A percentile compares a stretch with the other conserved stretches of the same genome.
phyloP scores from a whole-genome alignment of 2,797 vertebrate genomes.

The Dendrocincla tyrannina region DNA sequence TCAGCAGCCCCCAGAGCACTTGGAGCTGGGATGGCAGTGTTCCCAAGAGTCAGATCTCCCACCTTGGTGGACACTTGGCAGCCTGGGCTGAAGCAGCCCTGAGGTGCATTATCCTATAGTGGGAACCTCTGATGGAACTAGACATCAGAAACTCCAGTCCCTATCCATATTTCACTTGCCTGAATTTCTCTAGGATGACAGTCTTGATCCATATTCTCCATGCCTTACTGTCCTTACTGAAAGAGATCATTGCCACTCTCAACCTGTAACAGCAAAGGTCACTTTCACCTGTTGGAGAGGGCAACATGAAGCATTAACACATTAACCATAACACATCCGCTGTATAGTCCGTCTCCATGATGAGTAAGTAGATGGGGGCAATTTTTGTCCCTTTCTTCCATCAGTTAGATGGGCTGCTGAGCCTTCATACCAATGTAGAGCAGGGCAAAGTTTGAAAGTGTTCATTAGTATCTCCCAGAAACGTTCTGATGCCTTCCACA shows the following conservation, averaged over 20 bases:
- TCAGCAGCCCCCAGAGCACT: background rate
- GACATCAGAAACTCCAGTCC: background rate
- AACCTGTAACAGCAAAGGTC: background rate
- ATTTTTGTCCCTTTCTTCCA: background rate
- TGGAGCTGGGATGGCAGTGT: background rate
- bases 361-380: background rate
- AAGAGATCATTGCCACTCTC: background rate
- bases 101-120: background rate
- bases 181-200: background rate
- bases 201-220: background rate
- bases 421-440: background rate
- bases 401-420: background rate
- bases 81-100: background rate
- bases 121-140: background rate
- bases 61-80: accelerated
- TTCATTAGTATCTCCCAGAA: background rate
- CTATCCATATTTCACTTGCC: background rate
- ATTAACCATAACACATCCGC: background rate
- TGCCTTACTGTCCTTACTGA: background rate
- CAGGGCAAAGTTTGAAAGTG: background rate
- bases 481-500: background rate
- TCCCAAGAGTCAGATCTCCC: background rate
- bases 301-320: background rate
- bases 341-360: background rate
- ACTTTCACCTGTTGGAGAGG: background rate